Evolutionary conservation across 1,140 invertebrate species (phyloP), one percentile per base, ranked within the genome.

Genomic region (Maniola jurtina): DNA sequence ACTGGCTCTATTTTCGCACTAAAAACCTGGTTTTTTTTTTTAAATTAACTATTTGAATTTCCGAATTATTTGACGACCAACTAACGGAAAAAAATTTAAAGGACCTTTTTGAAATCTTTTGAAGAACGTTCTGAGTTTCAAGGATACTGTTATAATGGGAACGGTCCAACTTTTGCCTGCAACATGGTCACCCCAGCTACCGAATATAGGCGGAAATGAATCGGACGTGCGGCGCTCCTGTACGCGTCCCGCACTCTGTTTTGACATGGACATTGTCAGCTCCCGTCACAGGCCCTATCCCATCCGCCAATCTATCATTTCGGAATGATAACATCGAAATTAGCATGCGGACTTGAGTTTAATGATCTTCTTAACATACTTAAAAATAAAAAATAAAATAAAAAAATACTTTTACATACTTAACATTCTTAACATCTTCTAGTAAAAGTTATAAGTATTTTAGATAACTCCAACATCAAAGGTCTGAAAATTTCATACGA

Each of bases 141-240:
- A n/a, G n/a, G n/a, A 48, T 7, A n/a, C 14, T 14, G 11, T 14
- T 0, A 15, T 14, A 14, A 48, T 7, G 8, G 5, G 13, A 16
- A 11, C 34, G 10, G 25, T 55, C 25, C 52, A 5, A 55, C 10
- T 34, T 55, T 55, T 55, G 34, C 33, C 16, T 55, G 5, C 4
- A 33, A 34, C 0, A 34, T 2, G 6, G 59, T 50, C 59, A 69
- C 42, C 55, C 13, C n/a, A 9, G 54, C 61, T 48, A 60, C 70
- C 59, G 59, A 72, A 72, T 71, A 45, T 65, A 63, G 61, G 60
- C 70, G 70, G 70, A 72, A 72, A 69, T 66, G 63, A 69, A 59
- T 56, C 47, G 56, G 61, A 69, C 70, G 70, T 72, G 70, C 52
- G 38, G 38, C 64, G 61, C 61, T 64, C 57, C 64, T 40, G 33